A percentile compares a stretch with the other conserved stretches of the same genome.
Evolutionary conservation across 2,113 vertebrate genomes (phyloP).

Genomic region (Pardalotus punctatus): DNA sequence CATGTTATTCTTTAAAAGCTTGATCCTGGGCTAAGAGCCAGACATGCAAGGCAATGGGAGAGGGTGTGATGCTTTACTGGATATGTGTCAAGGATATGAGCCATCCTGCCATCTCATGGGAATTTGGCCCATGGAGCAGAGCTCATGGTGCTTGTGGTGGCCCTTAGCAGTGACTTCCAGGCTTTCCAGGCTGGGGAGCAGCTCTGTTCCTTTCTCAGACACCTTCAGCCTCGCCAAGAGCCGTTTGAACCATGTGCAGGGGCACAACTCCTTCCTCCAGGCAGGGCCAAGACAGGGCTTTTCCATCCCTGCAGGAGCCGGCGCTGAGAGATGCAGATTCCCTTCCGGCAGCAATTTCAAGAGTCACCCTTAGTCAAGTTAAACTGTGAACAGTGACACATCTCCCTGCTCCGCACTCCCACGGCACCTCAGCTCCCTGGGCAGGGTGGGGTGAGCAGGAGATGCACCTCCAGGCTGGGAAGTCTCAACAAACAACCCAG

Average conservation of each 20-base stretch:
- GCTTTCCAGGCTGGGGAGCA: neutral
- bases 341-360: neutral
- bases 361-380: neutral
- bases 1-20: neutral
- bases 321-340: neutral
- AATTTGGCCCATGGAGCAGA: neutral
- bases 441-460: neutral
- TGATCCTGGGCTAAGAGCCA: neutral
- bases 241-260: fast-evolving
- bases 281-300: neutral
- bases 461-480: neutral
- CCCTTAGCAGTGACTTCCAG: fast-evolving
- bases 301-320: neutral
- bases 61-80: conserved; percentile 4
- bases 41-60: neutral
- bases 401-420: neutral
- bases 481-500: neutral
- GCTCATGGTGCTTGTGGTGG: neutral
- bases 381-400: neutral
- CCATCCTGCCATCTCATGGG: neutral
- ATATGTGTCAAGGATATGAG: neutral
- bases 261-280: neutral
- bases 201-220: neutral
- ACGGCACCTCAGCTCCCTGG: neutral
- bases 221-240: neutral